A percentile compares a stretch with the other conserved stretches of the same genome.
Conservation (phyloP, 2,888 invertebrate species). For the Nudaria mundana region DNA sequence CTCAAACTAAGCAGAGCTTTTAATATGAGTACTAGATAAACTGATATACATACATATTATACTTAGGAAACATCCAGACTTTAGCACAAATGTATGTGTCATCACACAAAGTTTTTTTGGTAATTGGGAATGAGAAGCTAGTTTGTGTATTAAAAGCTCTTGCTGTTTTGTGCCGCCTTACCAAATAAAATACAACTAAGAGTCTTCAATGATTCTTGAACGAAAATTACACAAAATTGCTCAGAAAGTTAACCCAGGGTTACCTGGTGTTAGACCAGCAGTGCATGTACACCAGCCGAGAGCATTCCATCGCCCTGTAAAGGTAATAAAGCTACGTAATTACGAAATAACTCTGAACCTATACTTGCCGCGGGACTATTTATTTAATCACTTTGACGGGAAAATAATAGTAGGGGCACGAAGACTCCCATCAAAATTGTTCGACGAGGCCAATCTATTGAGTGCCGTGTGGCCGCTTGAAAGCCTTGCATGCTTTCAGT, state of each 20-base stretch:
- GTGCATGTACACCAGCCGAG: conserved; percentile 43
- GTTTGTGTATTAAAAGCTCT: not conserved
- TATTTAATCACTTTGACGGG: conserved; percentile 80
- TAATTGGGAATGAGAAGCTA: no score
- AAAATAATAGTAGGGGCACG: conserved; percentile 67
- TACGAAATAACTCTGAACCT: conserved; percentile 74
- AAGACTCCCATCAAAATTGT: conserved; percentile 61
- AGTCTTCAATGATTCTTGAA: conserved; percentile 1
- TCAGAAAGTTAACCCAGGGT: conserved; percentile 44
- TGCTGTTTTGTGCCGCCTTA: not conserved
- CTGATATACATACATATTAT: no score
- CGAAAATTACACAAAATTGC: conserved; percentile 20
- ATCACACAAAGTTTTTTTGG: no score
- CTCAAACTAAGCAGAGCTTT: no score
- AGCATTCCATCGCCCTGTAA: conserved; percentile 66
- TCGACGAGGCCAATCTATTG: conserved; percentile 57
- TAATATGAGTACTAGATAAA: no score
- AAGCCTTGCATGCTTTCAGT: conserved; percentile 34
- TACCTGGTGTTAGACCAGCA: conserved; percentile 34
- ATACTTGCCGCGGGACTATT: conserved; percentile 63
- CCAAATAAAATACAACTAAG: not conserved
- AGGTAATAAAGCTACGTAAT: conserved; percentile 73
- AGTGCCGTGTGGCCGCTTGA: conserved; percentile 52
- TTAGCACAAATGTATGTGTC: no score
- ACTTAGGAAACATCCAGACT: no score